These are phyloP conservation scores for Pogonomyrmex californicus DNA, from an alignment of 1,140 invertebrate species.

Conservation along the genomic window DNA sequence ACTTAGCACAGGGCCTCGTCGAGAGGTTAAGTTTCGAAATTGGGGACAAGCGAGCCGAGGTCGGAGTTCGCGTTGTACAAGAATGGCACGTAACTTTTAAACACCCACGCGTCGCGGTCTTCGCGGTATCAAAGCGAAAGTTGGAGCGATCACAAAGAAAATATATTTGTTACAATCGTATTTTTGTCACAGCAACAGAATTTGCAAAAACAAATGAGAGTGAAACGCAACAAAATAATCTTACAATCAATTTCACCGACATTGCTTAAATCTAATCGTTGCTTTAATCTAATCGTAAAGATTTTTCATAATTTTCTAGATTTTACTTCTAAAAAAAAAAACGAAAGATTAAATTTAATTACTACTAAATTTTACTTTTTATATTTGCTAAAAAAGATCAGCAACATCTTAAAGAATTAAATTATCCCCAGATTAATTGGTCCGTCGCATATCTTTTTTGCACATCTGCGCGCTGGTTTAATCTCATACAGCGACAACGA, in stretches of 20 bases:
- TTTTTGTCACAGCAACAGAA: neutral
- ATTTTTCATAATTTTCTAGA: neutral
- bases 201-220: neutral
- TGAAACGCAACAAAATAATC: neutral
- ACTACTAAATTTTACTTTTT: neutral
- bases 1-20: conserved; percentile 67
- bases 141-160: neutral
- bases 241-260: neutral
- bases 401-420: conserved; percentile 7
- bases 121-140: neutral
- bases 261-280: neutral
- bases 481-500: neutral
- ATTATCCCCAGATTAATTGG: conserved; percentile 33
- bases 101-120: conserved; percentile 62
- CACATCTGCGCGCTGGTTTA: conserved; percentile 12
- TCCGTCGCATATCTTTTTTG: neutral
- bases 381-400: neutral
- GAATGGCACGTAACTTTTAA: conserved; percentile 60
- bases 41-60: conserved; percentile 75
- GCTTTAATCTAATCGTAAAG: neutral
- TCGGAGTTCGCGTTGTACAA: conserved; percentile 70
- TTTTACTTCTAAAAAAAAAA: neutral
- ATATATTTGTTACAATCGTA: neutral
- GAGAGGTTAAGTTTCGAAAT: conserved; percentile 80
- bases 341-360: conserved; percentile 21